Evolutionary conservation across 1,140 invertebrate genomes (phyloP), one percentile per base, ranked within the genome.

Genomic region (Anadara kagoshimensis): DNA sequence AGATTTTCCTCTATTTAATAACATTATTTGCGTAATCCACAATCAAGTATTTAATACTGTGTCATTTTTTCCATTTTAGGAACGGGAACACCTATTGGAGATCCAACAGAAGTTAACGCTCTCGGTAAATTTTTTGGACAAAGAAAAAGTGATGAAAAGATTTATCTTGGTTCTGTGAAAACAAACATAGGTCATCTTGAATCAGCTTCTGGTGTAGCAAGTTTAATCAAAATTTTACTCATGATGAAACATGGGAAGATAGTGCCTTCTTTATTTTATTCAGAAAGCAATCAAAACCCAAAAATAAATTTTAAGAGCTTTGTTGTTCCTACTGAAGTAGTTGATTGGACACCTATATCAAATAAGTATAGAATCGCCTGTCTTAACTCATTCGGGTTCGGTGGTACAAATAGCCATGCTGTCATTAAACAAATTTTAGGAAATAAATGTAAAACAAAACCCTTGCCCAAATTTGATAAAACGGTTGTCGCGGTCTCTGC

Each of bases 71-170:
- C 26, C 12, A 59, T 61, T 69, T 18, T 63, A 82, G 97, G 97
- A 26, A 98, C 97, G 4, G 97, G 97, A 51, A 99, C 97, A 0
- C 90, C 89, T 80, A 87, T 83, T 94, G 97, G 97, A 22, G 97
- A 99, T 90, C 96, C 97, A 0, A 94, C 97, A 88, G 97, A 99
- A 91, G 93, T 96, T 0, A 79, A 81, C 29, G 67, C 76, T 12
- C 51, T 82, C 0, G 75, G 75, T 1, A 41, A 62, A 56, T 63
- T 72, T 65, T 74, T 79, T 16, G 45, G 41, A 29, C 14, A 45
- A 16, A 41, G 54, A n/a, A 41, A 66, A 12, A 47, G 29, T 22
- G 51, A 18, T 18, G 16, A 43, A 36, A 36, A 56, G 22, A 43
- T 78, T 65, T 56, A 36, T 56, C 81, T 85, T 7, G 84, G 84